phyloP scores from a whole-genome alignment of 2,797 vertebrate species.

The Perodicticus potto region DNA sequence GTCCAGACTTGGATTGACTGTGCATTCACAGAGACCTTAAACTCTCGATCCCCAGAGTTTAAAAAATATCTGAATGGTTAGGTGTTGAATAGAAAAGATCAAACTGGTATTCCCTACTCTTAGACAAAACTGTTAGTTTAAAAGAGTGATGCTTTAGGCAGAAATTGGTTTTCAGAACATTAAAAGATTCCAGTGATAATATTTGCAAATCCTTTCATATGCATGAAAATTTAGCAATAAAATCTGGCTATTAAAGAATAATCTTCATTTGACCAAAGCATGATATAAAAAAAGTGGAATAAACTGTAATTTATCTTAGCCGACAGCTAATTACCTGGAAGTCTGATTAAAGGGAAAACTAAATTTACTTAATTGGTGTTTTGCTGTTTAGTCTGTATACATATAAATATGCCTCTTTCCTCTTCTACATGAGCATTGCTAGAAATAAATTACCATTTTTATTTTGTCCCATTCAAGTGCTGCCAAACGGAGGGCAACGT shows the following conservation, averaged over 20 bases:
- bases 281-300: constrained; percentile 85
- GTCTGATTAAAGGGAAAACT: constrained; percentile 89
- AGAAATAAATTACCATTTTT: constrained; percentile 80
- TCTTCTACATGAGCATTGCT: constrained; percentile 70
- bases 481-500: constrained; percentile 81
- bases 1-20: neutral
- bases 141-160: constrained; percentile 15
- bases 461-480: constrained; percentile 78
- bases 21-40: too few species aligned
- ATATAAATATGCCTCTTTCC: constrained; percentile 84
- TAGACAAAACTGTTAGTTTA: constrained; percentile 38
- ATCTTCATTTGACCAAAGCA: constrained; percentile 86
- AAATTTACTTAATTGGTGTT: constrained; percentile 88
- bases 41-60: neutral
- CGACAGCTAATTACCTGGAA: constrained; percentile 89
- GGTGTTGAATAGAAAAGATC: neutral
- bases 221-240: constrained; percentile 78
- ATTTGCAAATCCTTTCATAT: constrained; percentile 79
- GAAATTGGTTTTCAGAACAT: constrained; percentile 71
- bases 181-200: constrained; percentile 59
- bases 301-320: constrained; percentile 88
- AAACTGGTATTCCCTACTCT: neutral
- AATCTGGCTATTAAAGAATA: constrained; percentile 83
- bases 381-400: constrained; percentile 81
- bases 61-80: neutral